Conservation (phyloP, 2,797 vertebrate genomes). For the Leptatherina wallacei region DNA sequence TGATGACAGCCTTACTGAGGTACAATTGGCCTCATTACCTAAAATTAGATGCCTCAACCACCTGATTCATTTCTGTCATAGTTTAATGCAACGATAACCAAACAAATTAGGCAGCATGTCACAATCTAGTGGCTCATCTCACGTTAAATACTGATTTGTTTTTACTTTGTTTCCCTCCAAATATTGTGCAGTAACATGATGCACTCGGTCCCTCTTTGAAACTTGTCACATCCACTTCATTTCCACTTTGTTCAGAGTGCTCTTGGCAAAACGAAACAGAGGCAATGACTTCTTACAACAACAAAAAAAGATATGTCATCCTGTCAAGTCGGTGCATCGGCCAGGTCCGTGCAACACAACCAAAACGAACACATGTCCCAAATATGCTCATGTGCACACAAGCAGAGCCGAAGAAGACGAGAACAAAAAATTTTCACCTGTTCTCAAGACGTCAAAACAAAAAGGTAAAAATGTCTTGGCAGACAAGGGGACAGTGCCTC, state of each 20-base stretch:
- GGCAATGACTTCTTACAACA: conserved; percentile 24
- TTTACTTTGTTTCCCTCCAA: not conserved
- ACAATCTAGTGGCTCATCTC: not conserved
- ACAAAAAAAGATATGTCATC: conserved; percentile 5
- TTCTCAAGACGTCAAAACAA: conserved; percentile 36
- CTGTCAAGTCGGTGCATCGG: conserved; percentile 35
- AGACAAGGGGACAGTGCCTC: conserved; percentile 20
- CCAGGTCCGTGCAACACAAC: conserved; percentile 23
- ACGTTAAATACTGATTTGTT: not conserved
- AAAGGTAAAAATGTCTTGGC: conserved; percentile 11
- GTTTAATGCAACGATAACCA: not conserved
- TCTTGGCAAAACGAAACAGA: conserved; percentile 45
- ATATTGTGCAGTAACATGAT: conserved; percentile 22
- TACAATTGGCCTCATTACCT: conserved; percentile 27
- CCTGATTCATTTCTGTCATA: conserved; percentile 15
- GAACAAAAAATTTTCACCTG: conserved; percentile 33
- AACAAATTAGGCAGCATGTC: conserved; percentile 7
- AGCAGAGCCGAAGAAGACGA: conserved; percentile 15
- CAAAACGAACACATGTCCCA: conserved; percentile 34
- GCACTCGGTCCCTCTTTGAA: conserved; percentile 29
- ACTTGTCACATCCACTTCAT: conserved; percentile 50
- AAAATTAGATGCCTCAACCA: conserved; percentile 24
- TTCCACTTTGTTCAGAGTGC: conserved; percentile 28
- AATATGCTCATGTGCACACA: conserved; percentile 24
- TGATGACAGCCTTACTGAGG: not conserved